phyloP scores from a whole-genome alignment of 30 jellyfish, hydroid and myxozoan species.

The Cassiopea xamachana region DNA sequence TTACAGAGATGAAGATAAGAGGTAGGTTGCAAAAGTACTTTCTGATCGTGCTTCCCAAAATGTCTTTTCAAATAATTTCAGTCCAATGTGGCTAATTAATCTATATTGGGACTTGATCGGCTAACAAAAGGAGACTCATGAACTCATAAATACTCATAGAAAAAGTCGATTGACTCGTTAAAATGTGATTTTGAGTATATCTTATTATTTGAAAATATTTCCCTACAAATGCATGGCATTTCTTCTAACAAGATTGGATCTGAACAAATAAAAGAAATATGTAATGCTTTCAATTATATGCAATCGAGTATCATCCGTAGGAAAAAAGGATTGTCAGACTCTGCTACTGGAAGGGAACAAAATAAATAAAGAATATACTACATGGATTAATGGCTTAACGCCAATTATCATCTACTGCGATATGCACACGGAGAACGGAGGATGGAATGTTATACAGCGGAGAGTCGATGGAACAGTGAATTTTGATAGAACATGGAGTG shows the following conservation, averaged over 20 bases:
- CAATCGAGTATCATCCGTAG: neutral
- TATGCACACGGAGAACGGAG: slow-evolving; percentile 33
- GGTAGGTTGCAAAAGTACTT: neutral
- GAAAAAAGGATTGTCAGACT: slow-evolving; percentile 8
- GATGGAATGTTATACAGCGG: slow-evolving; percentile 36
- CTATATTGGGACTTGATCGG: neutral
- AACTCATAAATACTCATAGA: neutral
- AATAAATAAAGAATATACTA: slow-evolving; percentile 2
- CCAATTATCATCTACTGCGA: slow-evolving; percentile 11
- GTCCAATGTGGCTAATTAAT: neutral
- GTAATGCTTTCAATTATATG: no score
- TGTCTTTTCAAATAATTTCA: no score
- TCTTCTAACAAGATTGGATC: neutral
- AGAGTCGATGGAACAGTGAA: slow-evolving; percentile 20
- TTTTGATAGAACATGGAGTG: slow-evolving; percentile 22
- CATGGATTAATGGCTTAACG: slow-evolving; percentile 18
- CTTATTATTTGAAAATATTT: no score
- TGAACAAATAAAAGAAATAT: no score
- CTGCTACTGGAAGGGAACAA: slow-evolving; percentile 12
- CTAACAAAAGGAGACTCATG: neutral
- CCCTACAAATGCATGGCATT: no score
- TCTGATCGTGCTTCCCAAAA: neutral
- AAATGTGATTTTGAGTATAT: no score
- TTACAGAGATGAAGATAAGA: slow-evolving; percentile 1
- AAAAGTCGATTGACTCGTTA: no score